Conservation (phyloP, 1,140 invertebrate species). For the Drosophila takahashii region DNA sequence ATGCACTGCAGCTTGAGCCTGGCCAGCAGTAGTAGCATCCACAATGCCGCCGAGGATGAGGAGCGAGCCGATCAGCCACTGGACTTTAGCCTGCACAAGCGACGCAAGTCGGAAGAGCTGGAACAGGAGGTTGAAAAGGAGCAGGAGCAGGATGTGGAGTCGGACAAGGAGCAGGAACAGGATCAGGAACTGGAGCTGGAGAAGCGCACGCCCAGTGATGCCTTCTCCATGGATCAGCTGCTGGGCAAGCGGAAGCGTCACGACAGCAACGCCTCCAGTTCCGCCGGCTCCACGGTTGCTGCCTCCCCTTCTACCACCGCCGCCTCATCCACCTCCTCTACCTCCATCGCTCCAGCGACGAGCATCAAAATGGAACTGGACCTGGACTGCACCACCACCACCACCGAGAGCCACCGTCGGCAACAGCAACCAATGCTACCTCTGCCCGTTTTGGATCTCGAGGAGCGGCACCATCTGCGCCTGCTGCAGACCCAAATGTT, state of each 20-base stretch:
- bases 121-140: neutral
- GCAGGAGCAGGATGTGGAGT: neutral
- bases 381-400: conserved; percentile 30
- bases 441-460: conserved; percentile 44
- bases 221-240: conserved; percentile 75
- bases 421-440: conserved; percentile 2
- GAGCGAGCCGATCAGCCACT: conserved; percentile 63
- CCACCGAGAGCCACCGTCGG: too few species aligned
- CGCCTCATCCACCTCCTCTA: conserved; percentile 6
- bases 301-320: conserved; percentile 2
- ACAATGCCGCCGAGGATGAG: conserved; percentile 23
- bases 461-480: conserved; percentile 69
- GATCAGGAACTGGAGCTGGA: conserved; percentile 10
- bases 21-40: conserved; percentile 52
- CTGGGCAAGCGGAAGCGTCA: conserved; percentile 73
- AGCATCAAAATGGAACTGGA: conserved; percentile 60
- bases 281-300: conserved; percentile 12
- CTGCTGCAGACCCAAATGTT: conserved; percentile 81
- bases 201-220: conserved; percentile 59
- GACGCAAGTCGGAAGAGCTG: conserved; percentile 30
- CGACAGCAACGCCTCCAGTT: conserved; percentile 39
- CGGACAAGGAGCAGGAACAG: neutral
- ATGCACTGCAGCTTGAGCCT: conserved; percentile 67
- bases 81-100: conserved; percentile 79
- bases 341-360: conserved; percentile 4